Evolutionary conservation across 2,797 vertebrate species (phyloP), one percentile per base, ranked within the genome.

Genomic region (Aphelocoma californica): DNA sequence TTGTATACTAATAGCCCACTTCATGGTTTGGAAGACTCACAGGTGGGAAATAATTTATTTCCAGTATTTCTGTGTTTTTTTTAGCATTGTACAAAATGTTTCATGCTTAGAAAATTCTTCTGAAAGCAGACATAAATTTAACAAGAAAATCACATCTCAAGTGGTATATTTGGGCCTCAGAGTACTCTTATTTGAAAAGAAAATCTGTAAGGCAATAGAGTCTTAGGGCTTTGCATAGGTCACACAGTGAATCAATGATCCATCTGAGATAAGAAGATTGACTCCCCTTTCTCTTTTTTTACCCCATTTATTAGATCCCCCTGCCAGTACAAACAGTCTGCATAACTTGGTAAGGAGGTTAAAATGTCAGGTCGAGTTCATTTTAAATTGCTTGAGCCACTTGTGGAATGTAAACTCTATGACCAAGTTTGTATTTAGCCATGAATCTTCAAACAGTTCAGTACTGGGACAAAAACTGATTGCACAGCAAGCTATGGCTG

Each of bases 311-410:
- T 77, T 75, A 87, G 16, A 42, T 64, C 10, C 11, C 70, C 12
- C 48, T 82, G 78, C 60, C 86, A 58, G 38, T 82, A 81, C 26
- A 94, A 91, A 78, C 67, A 92, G 67, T 53, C 74, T 95, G 45
- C 61, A 64, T 83, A 81, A 64, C 50, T 89, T 91, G 50, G 69
- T 87, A 78, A 91, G 45, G 71, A 93, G 64, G 67, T 87, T 87
- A 80, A 94, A 94, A 89, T 71, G 69, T 75, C 71, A 85, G 40
- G 48, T 80, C 19, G 54, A 93, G 61, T 72, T 89, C 10, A 40
- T 71, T 87, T 92, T 54, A 86, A 91, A 85, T 61, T 47, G 31
- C 78, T 83, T 60, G 36, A 81, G 75, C n/a, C 40, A 45, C n/a
- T 78, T 60, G 28, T 72, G 62, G 89, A 94, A 94, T 67, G 69